Evolutionary conservation across 2,888 invertebrate species (phyloP).

Genomic region (Cheilosia variabilis): DNA sequence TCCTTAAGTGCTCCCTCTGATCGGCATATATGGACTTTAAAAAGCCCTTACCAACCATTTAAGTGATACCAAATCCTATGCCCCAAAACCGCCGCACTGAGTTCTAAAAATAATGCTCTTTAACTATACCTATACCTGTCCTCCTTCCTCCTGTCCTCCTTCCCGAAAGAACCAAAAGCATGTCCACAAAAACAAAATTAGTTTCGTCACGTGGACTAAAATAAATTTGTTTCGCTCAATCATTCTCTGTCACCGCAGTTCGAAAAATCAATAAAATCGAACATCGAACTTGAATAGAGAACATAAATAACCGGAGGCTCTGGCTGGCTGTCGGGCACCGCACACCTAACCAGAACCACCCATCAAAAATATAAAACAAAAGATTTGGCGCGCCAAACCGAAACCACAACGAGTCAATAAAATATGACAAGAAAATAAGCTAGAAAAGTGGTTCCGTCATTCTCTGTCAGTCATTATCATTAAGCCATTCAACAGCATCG

Average conservation of each 20-base stretch:
- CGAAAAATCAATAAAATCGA: slow-evolving; percentile 63
- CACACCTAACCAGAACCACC: neutral
- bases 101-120: neutral
- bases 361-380: slow-evolving; percentile 35
- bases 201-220: slow-evolving; percentile 9
- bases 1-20: too few species aligned
- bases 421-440: slow-evolving; percentile 74
- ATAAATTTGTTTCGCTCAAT: slow-evolving; percentile 54
- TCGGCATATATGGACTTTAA: too few species aligned
- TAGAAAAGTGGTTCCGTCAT: slow-evolving; percentile 72
- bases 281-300: slow-evolving; percentile 48
- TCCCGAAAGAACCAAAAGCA: neutral
- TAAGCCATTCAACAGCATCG: slow-evolving; percentile 70
- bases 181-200: slow-evolving; percentile 1
- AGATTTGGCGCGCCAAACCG: slow-evolving; percentile 33
- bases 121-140: neutral
- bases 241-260: slow-evolving; percentile 58
- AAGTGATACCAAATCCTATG: too few species aligned
- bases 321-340: neutral
- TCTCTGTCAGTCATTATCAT: slow-evolving; percentile 73
- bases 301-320: slow-evolving; percentile 61
- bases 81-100: too few species aligned
- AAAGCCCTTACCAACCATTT: too few species aligned
- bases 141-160: too few species aligned
- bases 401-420: slow-evolving; percentile 70